phyloP scores from a whole-genome alignment of 1,140 invertebrate genomes.

The Tetragonula clypearis region DNA sequence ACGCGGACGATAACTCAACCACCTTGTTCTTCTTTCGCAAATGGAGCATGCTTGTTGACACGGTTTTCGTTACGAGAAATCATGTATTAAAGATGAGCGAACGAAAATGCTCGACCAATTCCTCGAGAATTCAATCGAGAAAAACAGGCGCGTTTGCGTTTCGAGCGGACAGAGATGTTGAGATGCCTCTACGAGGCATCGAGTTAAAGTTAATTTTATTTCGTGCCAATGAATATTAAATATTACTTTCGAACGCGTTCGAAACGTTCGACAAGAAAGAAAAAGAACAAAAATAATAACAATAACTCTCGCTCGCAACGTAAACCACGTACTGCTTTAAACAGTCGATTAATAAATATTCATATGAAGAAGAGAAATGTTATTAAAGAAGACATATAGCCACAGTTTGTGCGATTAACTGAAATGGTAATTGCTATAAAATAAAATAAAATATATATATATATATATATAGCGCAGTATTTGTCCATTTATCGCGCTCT shows the following conservation, averaged over 20 bases:
- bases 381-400: background rate
- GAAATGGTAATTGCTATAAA: no score
- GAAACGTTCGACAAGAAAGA: no score
- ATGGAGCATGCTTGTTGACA: constrained; percentile 21
- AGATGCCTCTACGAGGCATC: background rate
- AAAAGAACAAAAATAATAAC: background rate
- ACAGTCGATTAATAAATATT: no score
- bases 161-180: background rate
- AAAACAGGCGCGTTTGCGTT: constrained; percentile 1
- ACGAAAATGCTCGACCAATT: constrained; percentile 60
- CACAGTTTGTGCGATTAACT: background rate
- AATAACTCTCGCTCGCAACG: background rate
- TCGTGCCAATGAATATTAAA: background rate
- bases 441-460: background rate
- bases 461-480: background rate
- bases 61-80: constrained; percentile 25
- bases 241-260: background rate
- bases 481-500: background rate
- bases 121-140: background rate
- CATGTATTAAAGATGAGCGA: constrained; percentile 70
- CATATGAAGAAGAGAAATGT: background rate
- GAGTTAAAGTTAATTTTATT: background rate
- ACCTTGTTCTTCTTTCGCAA: background rate
- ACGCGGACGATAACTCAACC: background rate
- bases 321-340: background rate